A percentile compares a stretch with the other conserved stretches of the same genome.
Conservation (phyloP, 2,113 vertebrate species). For the Campylorhamphus procurvoides region DNA sequence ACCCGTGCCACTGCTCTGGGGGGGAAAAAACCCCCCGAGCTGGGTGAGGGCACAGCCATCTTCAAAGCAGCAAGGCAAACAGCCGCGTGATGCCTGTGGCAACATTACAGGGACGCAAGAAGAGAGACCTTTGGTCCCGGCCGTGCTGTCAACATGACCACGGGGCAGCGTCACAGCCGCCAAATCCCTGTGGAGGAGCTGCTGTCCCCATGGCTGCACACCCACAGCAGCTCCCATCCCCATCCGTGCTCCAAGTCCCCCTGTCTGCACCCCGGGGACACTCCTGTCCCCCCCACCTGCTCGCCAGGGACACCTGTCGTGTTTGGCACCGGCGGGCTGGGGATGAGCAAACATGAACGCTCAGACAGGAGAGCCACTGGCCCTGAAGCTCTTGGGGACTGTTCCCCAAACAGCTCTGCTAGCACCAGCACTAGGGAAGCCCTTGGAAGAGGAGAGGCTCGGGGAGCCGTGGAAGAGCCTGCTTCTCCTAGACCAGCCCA, state of each 20-base stretch:
- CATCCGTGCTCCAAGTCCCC: not conserved
- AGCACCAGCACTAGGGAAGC: accelerated
- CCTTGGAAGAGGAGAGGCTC: not conserved
- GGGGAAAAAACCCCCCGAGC: not conserved
- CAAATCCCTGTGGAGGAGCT: accelerated
- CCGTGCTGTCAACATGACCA: not conserved
- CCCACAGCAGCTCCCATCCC: not conserved
- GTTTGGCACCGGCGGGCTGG: not conserved
- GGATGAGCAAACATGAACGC: not conserved
- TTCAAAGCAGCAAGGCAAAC: slow-evolving; percentile 7
- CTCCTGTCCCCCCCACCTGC: not conserved
- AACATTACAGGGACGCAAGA: not conserved
- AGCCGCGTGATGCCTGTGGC: slow-evolving; percentile 4
- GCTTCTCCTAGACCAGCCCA: not conserved
- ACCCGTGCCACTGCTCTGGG: accelerated
- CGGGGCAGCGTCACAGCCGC: not conserved
- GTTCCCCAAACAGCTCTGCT: accelerated
- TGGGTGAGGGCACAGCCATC: not conserved
- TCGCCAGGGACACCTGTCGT: not conserved
- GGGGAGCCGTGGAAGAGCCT: accelerated
- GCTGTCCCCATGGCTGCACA: not conserved
- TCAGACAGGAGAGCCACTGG: not conserved
- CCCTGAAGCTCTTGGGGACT: accelerated
- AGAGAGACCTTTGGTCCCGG: slow-evolving; percentile 25
- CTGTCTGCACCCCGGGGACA: not conserved